These are phyloP conservation scores for Microdon myrmicae DNA, from an alignment of 2,888 invertebrate species.

Conservation along the genomic window DNA sequence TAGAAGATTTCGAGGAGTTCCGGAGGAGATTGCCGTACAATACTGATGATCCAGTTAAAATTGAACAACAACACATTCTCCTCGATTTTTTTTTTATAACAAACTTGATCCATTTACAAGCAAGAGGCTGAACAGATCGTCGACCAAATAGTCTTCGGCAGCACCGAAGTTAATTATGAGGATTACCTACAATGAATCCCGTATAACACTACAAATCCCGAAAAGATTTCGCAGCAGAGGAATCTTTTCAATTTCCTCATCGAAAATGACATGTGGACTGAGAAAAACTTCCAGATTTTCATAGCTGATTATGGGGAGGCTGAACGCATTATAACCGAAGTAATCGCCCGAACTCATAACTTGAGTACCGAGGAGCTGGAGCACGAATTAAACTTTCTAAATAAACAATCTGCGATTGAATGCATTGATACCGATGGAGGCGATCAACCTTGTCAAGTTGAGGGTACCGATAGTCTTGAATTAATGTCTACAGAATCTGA, in stretches of 20 bases:
- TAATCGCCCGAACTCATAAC: conserved; percentile 27
- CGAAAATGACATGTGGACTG: conserved; percentile 56
- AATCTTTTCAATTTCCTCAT: conserved; percentile 56
- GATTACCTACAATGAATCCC: conserved; percentile 54
- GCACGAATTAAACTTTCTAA: conserved; percentile 20
- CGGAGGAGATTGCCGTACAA: conserved; percentile 61
- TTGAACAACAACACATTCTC: conserved; percentile 62
- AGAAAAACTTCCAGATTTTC: conserved; percentile 58
- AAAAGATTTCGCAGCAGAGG: conserved; percentile 53
- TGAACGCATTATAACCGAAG: conserved; percentile 48
- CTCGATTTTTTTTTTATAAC: conserved; percentile 63
- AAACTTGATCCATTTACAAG: no score
- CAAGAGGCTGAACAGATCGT: conserved; percentile 62
- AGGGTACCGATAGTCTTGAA: no score
- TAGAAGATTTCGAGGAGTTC: no score
- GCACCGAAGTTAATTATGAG: conserved; percentile 53
- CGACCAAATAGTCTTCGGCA: conserved; percentile 59
- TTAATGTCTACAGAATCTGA: no score
- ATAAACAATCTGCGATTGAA: neutral
- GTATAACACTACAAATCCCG: conserved; percentile 55
- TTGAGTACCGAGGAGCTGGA: conserved; percentile 31
- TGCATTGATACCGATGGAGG: no score
- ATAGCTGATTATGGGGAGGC: conserved; percentile 57
- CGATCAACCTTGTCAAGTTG: no score
- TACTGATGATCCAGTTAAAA: conserved; percentile 59